A percentile compares a stretch with the other conserved stretches of the same genome.
phyloP scores from a whole-genome alignment of 2,888 invertebrate species.

The Dicycla oo region DNA sequence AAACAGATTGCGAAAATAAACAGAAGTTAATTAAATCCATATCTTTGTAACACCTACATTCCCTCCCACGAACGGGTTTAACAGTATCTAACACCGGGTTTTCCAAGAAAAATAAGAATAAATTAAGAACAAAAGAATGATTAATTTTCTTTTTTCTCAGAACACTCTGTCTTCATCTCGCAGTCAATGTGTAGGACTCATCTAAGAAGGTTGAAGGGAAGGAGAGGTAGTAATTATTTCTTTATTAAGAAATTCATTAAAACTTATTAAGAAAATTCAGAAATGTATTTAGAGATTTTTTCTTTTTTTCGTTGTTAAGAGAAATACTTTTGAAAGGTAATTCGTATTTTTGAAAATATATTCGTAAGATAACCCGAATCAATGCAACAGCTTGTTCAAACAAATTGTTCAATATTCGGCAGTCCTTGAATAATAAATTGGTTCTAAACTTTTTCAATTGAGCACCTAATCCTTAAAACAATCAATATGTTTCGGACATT shows the following conservation, averaged over 20 bases:
- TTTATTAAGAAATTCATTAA: no score
- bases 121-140: slow-evolving; percentile 34
- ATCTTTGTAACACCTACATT: slow-evolving; percentile 6
- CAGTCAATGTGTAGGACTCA: neutral
- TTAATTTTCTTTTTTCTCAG: neutral
- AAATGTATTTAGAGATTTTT: no score
- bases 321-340: neutral
- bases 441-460: no score
- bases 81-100: neutral
- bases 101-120: slow-evolving; percentile 6
- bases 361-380: no score
- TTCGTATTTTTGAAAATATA: neutral
- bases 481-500: no score
- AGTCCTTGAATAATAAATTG: no score
- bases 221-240: neutral
- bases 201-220: slow-evolving; percentile 11
- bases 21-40: neutral
- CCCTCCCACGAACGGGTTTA: neutral
- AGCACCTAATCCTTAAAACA: no score
- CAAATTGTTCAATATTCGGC: no score
- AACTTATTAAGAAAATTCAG: no score
- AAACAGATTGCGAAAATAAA: no score
- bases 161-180: slow-evolving; percentile 11
- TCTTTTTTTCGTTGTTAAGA: neutral
- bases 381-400: no score